Base-by-base conservation (phyloP, 37 sponge, comb jelly and placozoan species). In the Agelas oroides region DNA sequence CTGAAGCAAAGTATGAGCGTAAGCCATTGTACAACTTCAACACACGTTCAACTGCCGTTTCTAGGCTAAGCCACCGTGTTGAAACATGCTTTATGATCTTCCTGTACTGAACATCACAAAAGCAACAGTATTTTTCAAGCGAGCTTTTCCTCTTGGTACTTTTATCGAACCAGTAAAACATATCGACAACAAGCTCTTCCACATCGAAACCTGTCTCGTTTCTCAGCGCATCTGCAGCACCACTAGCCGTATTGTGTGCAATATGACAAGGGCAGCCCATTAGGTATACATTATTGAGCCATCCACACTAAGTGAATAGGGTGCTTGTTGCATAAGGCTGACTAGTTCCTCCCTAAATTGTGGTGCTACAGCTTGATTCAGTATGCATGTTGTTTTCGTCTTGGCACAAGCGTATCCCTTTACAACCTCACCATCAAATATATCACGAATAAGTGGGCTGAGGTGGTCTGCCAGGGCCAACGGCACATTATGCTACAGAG, bases 331-430 rank as follows among this genome's bases (percentile, higher is more conserved):
- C 87, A 91, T 91, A 1, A 38, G 12, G 5, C 31, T 1, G 24
- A 86, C 75, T n/a, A 91, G 31, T 18, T 65, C 36, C 2, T 0
- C 40, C 27, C 6, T 55, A 39, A 86, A 81, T 72, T 68, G 25
- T 34, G 87, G 87, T 17, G 56, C 55, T 33, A 86, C 25, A 54
- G 92, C 81, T n/a, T 75, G 78, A 67, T 91, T 91, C 0, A 91
- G 34, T 33, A 90, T 90, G 41, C 91, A 90, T 52, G 91, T 75
- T 1, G 83, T 77, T 76, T 90, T 90, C 0, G 91, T 90, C n/a
- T 52, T 76, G 1, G 79, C 80, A 62, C 55, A 83, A 62, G 74
- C 75, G 78, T 84, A 89, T 1, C 75, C 68, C 19, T 59, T 73
- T 19, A 84, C 79, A 57, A 84, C 77, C 17, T 78, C 38, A 52